Percentiles rank a stretch among this genome's conserved stretches.
Conservation (phyloP, 2,888 invertebrate genomes). For the Alcis repandata region DNA sequence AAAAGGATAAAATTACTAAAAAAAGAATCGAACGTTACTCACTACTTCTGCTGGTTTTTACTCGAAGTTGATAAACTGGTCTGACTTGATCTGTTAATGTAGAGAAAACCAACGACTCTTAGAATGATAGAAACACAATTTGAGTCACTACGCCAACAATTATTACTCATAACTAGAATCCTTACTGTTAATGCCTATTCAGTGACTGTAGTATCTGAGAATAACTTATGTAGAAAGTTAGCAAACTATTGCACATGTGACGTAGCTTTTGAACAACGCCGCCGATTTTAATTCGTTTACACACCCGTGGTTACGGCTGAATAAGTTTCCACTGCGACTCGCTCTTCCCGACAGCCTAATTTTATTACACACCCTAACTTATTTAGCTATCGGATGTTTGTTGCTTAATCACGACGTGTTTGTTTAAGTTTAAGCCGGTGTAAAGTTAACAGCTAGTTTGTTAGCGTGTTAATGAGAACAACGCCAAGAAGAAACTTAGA, state of each 20-base stretch:
- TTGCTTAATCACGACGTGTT: conserved; percentile 36
- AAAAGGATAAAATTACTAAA: too few relatives aligned
- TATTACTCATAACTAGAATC: conserved; percentile 6
- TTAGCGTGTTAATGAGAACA: conserved; percentile 8
- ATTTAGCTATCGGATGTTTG: conserved; percentile 40
- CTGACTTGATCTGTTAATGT: too few relatives aligned
- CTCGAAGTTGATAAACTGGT: too few relatives aligned
- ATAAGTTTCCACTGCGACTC: conserved; percentile 45
- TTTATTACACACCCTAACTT: conserved; percentile 38
- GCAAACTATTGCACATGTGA: conserved; percentile 64
- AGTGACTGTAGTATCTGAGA: conserved; percentile 43
- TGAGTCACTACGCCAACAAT: too few relatives aligned
- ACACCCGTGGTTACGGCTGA: conserved; percentile 45
- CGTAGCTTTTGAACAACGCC: conserved; percentile 54
- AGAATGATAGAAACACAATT: too few relatives aligned
- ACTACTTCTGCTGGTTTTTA: too few relatives aligned
- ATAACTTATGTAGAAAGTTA: conserved; percentile 60
- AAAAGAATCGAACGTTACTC: too few relatives aligned
- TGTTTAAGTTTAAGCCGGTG: conserved; percentile 19
- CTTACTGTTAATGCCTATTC: conserved; percentile 20
- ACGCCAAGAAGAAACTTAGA: not conserved
- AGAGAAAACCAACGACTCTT: too few relatives aligned
- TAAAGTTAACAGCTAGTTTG: conserved; percentile 15
- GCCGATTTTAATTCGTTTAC: conserved; percentile 63
- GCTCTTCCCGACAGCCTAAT: conserved; percentile 29